These are phyloP conservation scores for Rhingia campestris DNA, from an alignment of 2,888 invertebrate species.

Conservation along the genomic window DNA sequence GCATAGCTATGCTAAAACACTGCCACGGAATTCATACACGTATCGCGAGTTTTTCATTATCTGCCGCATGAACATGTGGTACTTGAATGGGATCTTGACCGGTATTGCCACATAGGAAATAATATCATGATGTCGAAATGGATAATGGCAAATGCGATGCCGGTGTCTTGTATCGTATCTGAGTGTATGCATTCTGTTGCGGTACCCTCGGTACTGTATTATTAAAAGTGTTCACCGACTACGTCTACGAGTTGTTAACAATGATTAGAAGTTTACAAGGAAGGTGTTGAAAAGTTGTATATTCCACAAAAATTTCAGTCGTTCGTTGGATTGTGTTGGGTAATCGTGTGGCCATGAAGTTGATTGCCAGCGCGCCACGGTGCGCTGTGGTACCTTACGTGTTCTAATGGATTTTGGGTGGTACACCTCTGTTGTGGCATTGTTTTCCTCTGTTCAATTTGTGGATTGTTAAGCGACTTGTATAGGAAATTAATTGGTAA, in stretches of 20 bases:
- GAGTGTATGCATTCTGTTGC: not conserved
- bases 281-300: conserved; percentile 32
- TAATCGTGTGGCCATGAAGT: conserved; percentile 55
- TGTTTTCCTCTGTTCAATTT: conserved; percentile 20
- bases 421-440: conserved; percentile 1
- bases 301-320: not conserved
- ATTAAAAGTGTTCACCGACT: conserved; percentile 15
- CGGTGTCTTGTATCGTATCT: conserved; percentile 32
- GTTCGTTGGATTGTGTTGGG: conserved; percentile 16
- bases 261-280: conserved; percentile 44
- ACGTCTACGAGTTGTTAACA: conserved; percentile 6
- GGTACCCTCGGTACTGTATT: conserved; percentile 36
- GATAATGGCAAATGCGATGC: conserved; percentile 56
- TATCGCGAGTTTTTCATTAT: conserved; percentile 7
- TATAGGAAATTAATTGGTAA: conserved; percentile 20
- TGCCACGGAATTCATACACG: conserved; percentile 6
- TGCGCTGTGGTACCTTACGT: conserved; percentile 1
- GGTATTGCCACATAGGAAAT: conserved; percentile 71
- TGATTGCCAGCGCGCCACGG: conserved; percentile 25
- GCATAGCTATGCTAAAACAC: conserved; percentile 12
- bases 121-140: conserved; percentile 66
- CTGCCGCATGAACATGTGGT: conserved; percentile 40
- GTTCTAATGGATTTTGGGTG: conserved; percentile 47
- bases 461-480: conserved; percentile 7
- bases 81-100: conserved; percentile 63